Conservation (phyloP, 2,797 vertebrate species). For the Crypturellus tataupa region DNA sequence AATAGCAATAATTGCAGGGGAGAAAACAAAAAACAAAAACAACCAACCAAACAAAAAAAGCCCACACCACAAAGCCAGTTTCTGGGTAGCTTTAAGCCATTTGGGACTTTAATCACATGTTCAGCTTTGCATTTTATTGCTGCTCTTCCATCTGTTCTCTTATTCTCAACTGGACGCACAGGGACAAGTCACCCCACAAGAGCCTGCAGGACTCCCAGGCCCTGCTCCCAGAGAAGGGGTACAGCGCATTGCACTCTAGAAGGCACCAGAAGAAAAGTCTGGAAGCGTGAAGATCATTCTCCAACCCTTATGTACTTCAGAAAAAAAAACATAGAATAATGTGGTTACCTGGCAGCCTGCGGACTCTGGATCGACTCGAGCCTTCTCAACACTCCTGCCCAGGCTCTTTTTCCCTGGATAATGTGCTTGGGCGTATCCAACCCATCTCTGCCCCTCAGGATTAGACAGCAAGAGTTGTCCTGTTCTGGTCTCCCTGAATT, state of each 20-base stretch:
- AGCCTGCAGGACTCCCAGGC: background rate
- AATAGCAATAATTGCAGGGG: background rate
- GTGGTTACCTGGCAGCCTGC: background rate
- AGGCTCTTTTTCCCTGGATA: background rate
- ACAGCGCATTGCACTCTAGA: background rate
- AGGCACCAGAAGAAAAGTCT: background rate
- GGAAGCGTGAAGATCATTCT: background rate
- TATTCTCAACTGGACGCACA: background rate
- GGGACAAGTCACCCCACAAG: background rate
- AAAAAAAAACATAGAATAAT: background rate
- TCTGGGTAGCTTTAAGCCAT: conserved; percentile 39
- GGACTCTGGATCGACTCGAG: background rate
- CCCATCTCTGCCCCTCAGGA: background rate
- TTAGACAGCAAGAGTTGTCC: background rate
- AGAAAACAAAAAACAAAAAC: background rate
- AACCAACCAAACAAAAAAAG: too few relatives aligned
- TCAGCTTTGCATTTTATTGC: background rate
- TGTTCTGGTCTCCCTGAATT: background rate
- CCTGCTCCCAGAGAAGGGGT: background rate
- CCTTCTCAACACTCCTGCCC: background rate
- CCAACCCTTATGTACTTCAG: background rate
- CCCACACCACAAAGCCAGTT: background rate
- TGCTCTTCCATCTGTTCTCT: conserved; percentile 12
- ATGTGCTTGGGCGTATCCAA: background rate
- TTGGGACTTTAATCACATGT: conserved; percentile 38